Percentiles rank a stretch among this genome's conserved stretches.
Conservation (phyloP, 2,888 invertebrate genomes). For the Mellilla xanthometata region DNA sequence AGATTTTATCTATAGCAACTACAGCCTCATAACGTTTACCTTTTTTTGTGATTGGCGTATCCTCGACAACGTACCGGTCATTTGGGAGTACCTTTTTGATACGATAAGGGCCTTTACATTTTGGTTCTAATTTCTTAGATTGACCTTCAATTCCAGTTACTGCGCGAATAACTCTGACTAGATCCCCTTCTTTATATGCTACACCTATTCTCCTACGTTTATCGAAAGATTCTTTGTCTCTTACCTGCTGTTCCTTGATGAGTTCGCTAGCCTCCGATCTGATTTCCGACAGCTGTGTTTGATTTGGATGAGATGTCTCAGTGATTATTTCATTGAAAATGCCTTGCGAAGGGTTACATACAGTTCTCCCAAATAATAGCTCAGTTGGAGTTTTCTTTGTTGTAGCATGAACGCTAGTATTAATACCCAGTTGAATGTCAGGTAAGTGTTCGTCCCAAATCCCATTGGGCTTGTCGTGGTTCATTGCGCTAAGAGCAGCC, state of each 20-base stretch:
- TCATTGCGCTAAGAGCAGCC: background rate
- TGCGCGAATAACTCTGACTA: slow-evolving; percentile 1
- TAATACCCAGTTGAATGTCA: slow-evolving; percentile 5
- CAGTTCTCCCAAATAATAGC: slow-evolving; percentile 4
- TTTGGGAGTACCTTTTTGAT: slow-evolving; percentile 30
- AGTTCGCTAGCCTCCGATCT: background rate
- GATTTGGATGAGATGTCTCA: background rate
- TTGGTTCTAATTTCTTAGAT: slow-evolving; percentile 12
- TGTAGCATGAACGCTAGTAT: slow-evolving; percentile 5
- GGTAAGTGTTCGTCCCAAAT: slow-evolving; percentile 7
- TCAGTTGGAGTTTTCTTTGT: slow-evolving; percentile 5
- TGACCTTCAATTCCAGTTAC: background rate
- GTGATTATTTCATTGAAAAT: background rate
- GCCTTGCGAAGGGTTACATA: background rate
- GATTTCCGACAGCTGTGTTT: background rate
- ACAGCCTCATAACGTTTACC: slow-evolving; percentile 26
- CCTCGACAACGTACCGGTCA: slow-evolving; percentile 32
- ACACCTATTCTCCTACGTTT: background rate
- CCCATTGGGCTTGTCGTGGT: background rate
- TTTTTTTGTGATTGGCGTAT: slow-evolving; percentile 33
- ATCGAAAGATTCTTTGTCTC: background rate
- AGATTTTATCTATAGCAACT: slow-evolving; percentile 33
- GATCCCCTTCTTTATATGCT: slow-evolving; percentile 1
- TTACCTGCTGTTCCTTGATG: background rate
- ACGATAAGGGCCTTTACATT: slow-evolving; percentile 30